Evolutionary conservation across 1,140 invertebrate species (phyloP).

Genomic region (Drosophila littoralis): DNA sequence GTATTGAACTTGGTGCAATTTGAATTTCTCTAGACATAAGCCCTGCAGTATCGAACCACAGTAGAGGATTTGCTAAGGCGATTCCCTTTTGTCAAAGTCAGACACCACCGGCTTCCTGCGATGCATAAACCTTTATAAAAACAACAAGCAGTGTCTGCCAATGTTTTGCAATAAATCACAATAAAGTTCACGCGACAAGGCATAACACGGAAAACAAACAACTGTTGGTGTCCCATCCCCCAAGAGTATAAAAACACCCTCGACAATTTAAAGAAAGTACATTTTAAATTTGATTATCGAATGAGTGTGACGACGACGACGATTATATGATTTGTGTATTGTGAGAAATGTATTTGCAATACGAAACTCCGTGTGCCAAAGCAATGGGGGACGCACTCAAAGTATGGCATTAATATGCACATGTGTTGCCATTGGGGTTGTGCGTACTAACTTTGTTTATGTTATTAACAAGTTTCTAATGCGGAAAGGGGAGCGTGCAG

Average conservation of each 20-base stretch:
- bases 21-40: neutral
- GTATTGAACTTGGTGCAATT: neutral
- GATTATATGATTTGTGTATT: slow-evolving; percentile 77
- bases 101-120: slow-evolving; percentile 31
- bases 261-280: slow-evolving; percentile 56
- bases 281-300: slow-evolving; percentile 80
- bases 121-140: neutral
- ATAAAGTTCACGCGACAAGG: slow-evolving; percentile 56
- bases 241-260: neutral
- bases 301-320: slow-evolving; percentile 50
- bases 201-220: slow-evolving; percentile 62
- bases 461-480: slow-evolving; percentile 74
- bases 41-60: neutral
- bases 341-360: slow-evolving; percentile 65
- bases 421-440: slow-evolving; percentile 44
- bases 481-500: neutral
- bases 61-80: neutral
- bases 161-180: slow-evolving; percentile 77
- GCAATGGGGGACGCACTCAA: slow-evolving; percentile 2
- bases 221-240: slow-evolving; percentile 19
- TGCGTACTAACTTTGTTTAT: slow-evolving; percentile 72
- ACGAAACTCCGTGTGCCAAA: slow-evolving; percentile 10
- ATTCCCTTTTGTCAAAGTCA: slow-evolving; percentile 1
- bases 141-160: slow-evolving; percentile 41
- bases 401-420: neutral